Conservation (phyloP, 2,113 vertebrate genomes). For the Esox niger region DNA sequence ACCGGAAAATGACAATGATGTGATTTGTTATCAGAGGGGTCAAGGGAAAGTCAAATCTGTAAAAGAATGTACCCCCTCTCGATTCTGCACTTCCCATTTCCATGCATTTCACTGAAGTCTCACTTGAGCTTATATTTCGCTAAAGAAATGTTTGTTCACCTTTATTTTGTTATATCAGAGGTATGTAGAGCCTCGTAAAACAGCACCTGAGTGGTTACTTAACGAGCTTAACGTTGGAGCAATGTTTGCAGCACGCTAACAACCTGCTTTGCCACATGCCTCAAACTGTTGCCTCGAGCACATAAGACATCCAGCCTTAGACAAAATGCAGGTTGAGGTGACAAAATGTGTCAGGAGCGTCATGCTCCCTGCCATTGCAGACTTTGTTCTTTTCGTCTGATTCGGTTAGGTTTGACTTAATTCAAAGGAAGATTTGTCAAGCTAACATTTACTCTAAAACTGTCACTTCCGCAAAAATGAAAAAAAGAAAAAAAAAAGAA, state of each 20-base stretch:
- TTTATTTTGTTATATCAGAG: background rate
- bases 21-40: constrained; percentile 21
- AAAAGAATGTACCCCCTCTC: background rate
- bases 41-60: constrained; percentile 15
- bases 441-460: constrained; percentile 39
- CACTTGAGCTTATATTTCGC: background rate
- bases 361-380: constrained; percentile 3
- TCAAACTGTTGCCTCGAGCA: background rate
- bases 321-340: constrained; percentile 11
- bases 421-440: constrained; percentile 35
- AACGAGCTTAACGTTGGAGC: background rate
- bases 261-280: constrained; percentile 6
- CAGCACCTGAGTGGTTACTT: background rate
- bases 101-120: background rate
- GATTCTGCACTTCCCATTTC: background rate
- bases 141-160: background rate
- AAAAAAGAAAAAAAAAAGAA: no score
- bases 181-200: background rate
- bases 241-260: constrained; percentile 6
- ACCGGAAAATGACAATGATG: constrained; percentile 24
- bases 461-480: constrained; percentile 42
- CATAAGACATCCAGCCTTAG: constrained; percentile 6
- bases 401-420: constrained; percentile 40
- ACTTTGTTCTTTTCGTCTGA: constrained; percentile 35
- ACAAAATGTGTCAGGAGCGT: constrained; percentile 13